Evolutionary conservation across 2,113 vertebrate genomes (phyloP).

Genomic region (Sinocyclocheilus rhinocerous): DNA sequence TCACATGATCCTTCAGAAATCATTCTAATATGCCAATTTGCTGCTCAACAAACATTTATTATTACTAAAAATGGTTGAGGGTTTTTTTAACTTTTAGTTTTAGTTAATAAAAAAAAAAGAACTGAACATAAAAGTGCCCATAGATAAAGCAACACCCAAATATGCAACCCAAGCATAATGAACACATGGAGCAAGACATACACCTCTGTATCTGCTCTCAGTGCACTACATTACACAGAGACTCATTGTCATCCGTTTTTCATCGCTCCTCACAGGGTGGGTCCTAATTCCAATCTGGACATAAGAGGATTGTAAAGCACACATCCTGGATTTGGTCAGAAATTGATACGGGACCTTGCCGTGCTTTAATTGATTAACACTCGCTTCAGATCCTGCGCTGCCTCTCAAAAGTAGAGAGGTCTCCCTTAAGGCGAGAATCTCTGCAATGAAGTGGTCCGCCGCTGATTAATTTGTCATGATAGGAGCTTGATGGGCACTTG

Average conservation of each 20-base stretch:
- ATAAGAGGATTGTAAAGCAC: constrained; percentile 34
- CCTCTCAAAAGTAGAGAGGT: constrained; percentile 2
- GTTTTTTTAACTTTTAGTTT: no score
- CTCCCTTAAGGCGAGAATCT: constrained; percentile 36
- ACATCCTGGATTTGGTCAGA: constrained; percentile 38
- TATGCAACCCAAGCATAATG: not conserved
- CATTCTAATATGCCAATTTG: not conserved
- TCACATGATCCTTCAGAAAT: not conserved
- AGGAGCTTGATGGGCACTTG: constrained; percentile 42
- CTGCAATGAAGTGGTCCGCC: not conserved
- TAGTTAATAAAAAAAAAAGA: not conserved
- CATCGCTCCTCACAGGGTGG: not conserved
- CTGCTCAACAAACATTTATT: not conserved
- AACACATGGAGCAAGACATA: no score
- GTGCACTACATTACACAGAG: not conserved
- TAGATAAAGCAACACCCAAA: constrained; percentile 2
- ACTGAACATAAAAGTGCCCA: not conserved
- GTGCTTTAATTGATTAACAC: constrained; percentile 52
- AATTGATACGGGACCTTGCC: constrained; percentile 27
- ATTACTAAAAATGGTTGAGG: not conserved
- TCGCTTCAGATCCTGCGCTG: constrained; percentile 14
- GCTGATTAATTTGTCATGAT: constrained; percentile 58
- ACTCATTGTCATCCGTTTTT: not conserved
- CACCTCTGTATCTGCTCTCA: not conserved
- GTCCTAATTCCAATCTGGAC: constrained; percentile 34